Evolutionary conservation across 2,113 vertebrate species (phyloP).

Genomic region (Catharus minimus): DNA sequence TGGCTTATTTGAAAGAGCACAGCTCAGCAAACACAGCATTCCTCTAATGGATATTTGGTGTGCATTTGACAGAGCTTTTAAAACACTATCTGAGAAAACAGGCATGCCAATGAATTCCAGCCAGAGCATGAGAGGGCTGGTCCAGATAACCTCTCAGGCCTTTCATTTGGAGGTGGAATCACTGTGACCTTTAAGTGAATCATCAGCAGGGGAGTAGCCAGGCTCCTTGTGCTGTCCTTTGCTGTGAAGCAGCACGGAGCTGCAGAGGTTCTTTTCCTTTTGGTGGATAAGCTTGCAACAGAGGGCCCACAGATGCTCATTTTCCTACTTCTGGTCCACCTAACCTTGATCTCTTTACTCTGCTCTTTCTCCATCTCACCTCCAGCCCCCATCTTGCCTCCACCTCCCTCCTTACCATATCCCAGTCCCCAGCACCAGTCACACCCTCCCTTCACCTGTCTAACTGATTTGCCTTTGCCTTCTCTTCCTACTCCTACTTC

Average conservation of each 20-base stretch:
- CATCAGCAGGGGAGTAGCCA: not conserved
- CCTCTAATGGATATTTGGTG: not conserved
- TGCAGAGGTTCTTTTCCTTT: not conserved
- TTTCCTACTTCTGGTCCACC: not conserved
- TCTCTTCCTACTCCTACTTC: not conserved
- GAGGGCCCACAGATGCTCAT: not conserved
- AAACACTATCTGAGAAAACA: conserved; percentile 1
- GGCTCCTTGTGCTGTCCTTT: not conserved
- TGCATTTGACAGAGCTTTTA: not conserved
- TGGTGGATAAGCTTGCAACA: not conserved
- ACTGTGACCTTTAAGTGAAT: conserved; percentile 4
- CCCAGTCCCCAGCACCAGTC: not conserved
- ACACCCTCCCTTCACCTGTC: not conserved
- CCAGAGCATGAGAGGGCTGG: not conserved
- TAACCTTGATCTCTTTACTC: not conserved
- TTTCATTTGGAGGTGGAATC: not conserved
- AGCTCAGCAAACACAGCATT: not conserved
- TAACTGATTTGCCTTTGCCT: not conserved
- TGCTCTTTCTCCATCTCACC: not conserved
- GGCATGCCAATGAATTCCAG: conserved; percentile 2
- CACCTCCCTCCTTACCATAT: not conserved
- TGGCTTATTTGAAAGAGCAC: not conserved
- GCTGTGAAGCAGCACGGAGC: not conserved
- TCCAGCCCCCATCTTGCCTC: not conserved
- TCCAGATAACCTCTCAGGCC: conserved; percentile 47